phyloP scores from a whole-genome alignment of 2,888 invertebrate species.

The Sepiola atlantica region DNA sequence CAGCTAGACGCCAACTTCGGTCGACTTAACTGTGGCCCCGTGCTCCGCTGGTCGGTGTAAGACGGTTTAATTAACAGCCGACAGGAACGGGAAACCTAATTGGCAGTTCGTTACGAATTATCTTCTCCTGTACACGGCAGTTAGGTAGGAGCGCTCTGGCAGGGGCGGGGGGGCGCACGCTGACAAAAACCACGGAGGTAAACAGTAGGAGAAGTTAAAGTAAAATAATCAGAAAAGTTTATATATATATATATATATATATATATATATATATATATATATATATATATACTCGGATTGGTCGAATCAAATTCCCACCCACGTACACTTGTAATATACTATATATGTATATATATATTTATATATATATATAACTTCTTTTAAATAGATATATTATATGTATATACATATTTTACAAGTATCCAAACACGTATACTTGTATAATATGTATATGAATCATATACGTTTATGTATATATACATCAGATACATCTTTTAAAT shows the following conservation, averaged over 20 bases:
- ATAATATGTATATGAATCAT: too few species aligned
- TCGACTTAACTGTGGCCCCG: neutral
- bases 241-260: neutral
- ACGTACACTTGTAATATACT: too few species aligned
- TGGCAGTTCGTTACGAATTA: neutral
- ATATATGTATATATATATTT: neutral
- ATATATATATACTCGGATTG: too few species aligned
- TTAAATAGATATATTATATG: too few species aligned
- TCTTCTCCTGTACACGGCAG: neutral
- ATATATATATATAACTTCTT: neutral
- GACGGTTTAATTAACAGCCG: constrained; percentile 10
- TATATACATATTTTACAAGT: neutral
- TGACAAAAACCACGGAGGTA: neutral
- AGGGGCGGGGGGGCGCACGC: neutral
- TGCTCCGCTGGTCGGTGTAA: neutral
- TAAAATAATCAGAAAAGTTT: neutral
- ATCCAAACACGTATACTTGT: too few species aligned
- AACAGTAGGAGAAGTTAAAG: neutral
- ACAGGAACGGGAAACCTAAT: neutral
- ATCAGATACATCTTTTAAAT: too few species aligned
- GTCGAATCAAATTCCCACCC: neutral
- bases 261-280: neutral
- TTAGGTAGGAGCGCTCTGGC: neutral
- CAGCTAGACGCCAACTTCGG: neutral
- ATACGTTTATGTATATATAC: too few species aligned